These are phyloP conservation scores for Andrena haemorrhoa DNA, from an alignment of 2,888 invertebrate species.

Conservation along the genomic window DNA sequence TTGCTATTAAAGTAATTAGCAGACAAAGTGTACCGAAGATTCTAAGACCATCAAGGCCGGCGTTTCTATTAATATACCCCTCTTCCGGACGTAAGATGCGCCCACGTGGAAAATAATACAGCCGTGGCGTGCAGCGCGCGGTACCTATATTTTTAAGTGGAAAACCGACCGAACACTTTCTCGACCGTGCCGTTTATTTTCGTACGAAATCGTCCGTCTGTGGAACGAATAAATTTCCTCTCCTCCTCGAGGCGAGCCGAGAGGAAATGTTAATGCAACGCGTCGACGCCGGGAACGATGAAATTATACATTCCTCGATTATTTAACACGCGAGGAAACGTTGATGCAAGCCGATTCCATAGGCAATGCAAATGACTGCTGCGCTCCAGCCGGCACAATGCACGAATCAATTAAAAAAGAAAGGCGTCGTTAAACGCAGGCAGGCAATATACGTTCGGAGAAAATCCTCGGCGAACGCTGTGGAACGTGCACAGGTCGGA, in stretches of 20 bases:
- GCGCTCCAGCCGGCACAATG: neutral
- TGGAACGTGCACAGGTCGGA: neutral
- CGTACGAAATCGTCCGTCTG: neutral
- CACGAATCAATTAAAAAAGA: conserved; percentile 36
- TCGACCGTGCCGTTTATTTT: conserved; percentile 8
- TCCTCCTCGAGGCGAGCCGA: neutral
- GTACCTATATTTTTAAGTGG: conserved; percentile 41
- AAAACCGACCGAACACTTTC: conserved; percentile 13
- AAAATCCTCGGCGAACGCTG: conserved; percentile 14
- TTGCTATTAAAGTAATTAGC: conserved; percentile 27
- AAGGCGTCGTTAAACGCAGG: conserved; percentile 15
- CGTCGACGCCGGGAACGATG: conserved; percentile 4
- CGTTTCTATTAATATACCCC: conserved; percentile 39
- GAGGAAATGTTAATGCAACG: neutral
- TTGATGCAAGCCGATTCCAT: conserved; percentile 2
- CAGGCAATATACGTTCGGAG: conserved; percentile 2
- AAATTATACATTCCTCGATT: conserved; percentile 31
- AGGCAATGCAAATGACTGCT: neutral
- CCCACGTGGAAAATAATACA: conserved; percentile 34
- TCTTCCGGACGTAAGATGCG: conserved; percentile 32
- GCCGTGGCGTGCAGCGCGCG: neutral
- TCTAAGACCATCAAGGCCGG: conserved; percentile 32
- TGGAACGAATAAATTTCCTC: conserved; percentile 10
- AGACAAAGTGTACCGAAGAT: conserved; percentile 14
- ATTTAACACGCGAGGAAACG: neutral